Conservation (phyloP, 2,888 invertebrate species). For the Spicauda simplicius region DNA sequence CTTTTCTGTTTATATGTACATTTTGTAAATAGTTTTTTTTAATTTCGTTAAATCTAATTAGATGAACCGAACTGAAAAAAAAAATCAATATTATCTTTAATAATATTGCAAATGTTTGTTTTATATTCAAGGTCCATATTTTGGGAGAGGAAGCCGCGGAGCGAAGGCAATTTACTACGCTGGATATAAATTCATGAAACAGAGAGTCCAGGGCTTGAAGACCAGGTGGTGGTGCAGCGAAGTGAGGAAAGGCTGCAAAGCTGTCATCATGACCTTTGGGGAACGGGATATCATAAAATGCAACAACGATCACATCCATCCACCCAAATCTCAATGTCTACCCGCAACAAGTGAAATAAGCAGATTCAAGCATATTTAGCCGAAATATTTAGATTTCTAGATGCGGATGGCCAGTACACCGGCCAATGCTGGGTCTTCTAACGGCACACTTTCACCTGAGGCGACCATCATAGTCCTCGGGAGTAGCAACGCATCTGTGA, state of each 20-base stretch:
- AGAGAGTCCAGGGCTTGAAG: neutral
- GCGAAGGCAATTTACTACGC: neutral
- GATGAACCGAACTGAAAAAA: too few relatives aligned
- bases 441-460: too few relatives aligned
- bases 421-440: too few relatives aligned
- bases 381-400: too few relatives aligned
- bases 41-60: too few relatives aligned
- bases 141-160: neutral
- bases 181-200: slow-evolving; percentile 1
- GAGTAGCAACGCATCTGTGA: too few relatives aligned
- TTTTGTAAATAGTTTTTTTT: too few relatives aligned
- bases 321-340: neutral
- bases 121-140: neutral
- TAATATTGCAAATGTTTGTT: neutral
- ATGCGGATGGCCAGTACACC: too few relatives aligned
- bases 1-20: too few relatives aligned
- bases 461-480: too few relatives aligned
- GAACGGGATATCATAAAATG: neutral
- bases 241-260: neutral
- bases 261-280: neutral
- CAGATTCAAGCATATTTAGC: too few relatives aligned
- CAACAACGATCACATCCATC: neutral
- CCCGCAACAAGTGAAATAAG: neutral
- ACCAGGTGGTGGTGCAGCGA: slow-evolving; percentile 1
- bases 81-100: too few relatives aligned